phyloP scores from a whole-genome alignment of 1,140 invertebrate genomes.

The Tetragonula clypearis region DNA sequence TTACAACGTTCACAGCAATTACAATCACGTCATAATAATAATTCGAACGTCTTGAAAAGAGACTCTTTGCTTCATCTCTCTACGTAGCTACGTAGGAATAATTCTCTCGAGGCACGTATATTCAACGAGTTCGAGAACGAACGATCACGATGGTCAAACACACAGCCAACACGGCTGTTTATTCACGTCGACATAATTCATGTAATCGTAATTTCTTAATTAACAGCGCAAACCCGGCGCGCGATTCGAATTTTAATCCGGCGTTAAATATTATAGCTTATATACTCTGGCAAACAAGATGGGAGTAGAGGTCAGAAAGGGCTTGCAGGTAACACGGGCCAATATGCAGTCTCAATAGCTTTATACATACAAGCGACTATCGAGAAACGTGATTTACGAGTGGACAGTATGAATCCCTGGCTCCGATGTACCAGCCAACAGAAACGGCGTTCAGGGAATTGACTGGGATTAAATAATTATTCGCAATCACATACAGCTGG shows the following conservation, averaged over 20 bases:
- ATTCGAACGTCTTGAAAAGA: not conserved
- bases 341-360: conserved; percentile 45
- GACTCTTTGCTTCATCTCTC: not conserved
- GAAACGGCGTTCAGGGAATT: conserved; percentile 43
- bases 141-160: not conserved
- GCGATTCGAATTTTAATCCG: not conserved
- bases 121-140: not conserved
- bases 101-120: not conserved
- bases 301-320: conserved; percentile 11
- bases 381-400: conserved; percentile 68
- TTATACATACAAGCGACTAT: conserved; percentile 45
- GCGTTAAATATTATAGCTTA: not conserved
- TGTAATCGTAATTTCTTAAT: conserved; percentile 2
- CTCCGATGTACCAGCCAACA: conserved; percentile 39
- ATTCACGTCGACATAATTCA: not conserved
- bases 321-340: conserved; percentile 9
- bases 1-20: too few species aligned
- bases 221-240: not conserved
- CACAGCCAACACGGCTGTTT: not conserved
- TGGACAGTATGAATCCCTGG: conserved; percentile 67
- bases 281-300: not conserved
- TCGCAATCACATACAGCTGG: conserved; percentile 71
- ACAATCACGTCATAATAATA: not conserved
- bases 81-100: not conserved
- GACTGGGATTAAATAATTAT: conserved; percentile 74